phyloP scores from a whole-genome alignment of 1,140 invertebrate genomes.

The Idris sp. region DNA sequence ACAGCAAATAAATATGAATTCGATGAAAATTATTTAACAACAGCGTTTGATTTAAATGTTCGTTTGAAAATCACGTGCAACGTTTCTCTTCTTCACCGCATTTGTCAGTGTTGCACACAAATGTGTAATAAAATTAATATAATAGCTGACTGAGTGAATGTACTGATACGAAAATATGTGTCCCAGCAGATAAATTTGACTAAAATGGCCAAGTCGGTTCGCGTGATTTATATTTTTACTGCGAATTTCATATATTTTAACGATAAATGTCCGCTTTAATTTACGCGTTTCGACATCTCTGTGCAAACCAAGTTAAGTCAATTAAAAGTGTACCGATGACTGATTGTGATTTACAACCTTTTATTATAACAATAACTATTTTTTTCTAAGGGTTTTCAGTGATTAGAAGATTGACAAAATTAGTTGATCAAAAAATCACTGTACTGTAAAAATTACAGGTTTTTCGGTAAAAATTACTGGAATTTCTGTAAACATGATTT shows the following conservation, averaged over 20 bases:
- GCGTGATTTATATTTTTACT: slow-evolving; percentile 32
- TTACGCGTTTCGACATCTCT: slow-evolving; percentile 28
- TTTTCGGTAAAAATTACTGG: too few species aligned
- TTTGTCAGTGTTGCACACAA: slow-evolving; percentile 1
- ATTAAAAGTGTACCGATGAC: slow-evolving; percentile 33
- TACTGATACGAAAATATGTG: slow-evolving; percentile 28
- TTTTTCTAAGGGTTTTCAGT: too few species aligned
- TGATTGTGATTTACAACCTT: slow-evolving; percentile 18
- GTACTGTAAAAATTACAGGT: too few species aligned
- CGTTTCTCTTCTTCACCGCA: background rate
- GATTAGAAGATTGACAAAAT: too few species aligned
- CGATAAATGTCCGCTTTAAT: slow-evolving; percentile 27
- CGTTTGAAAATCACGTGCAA: background rate
- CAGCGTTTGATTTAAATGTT: background rate
- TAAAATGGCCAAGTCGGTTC: slow-evolving; percentile 9
- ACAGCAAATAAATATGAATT: too few species aligned
- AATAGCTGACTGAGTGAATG: slow-evolving; percentile 23
- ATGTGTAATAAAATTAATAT: slow-evolving; percentile 13
- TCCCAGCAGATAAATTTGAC: slow-evolving; percentile 11
- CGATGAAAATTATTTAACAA: too few species aligned
- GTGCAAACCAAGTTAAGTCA: slow-evolving; percentile 30
- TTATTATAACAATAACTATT: too few species aligned
- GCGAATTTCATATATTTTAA: slow-evolving; percentile 8
- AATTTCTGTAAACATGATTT: too few species aligned
- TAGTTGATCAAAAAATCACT: too few species aligned